These are phyloP conservation scores for Megalops atlanticus DNA, from an alignment of 2,113 vertebrate species.

Conservation along the genomic window DNA sequence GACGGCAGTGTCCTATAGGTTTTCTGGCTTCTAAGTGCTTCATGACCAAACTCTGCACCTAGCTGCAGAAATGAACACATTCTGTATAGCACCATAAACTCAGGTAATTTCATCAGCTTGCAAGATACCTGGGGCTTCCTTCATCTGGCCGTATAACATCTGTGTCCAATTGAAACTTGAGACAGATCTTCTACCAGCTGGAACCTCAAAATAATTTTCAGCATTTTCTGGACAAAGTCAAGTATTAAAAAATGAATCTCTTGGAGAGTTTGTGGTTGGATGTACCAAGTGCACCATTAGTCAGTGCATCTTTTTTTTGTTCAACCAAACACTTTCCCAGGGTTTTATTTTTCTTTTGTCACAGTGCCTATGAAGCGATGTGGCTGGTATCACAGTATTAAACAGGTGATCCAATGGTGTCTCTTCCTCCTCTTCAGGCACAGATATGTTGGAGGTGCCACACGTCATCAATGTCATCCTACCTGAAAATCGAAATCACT, in stretches of 20 bases:
- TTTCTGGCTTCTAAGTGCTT: not conserved
- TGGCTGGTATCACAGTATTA: not conserved
- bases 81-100: not conserved
- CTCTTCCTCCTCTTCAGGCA: slow-evolving; percentile 63
- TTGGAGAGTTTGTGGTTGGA: too few species aligned
- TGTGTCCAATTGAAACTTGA: too few species aligned
- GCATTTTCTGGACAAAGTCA: too few species aligned
- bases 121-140: too few species aligned
- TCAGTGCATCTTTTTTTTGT: too few species aligned
- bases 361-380: not conserved
- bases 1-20: not conserved
- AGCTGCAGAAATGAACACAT: not conserved
- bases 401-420: not conserved
- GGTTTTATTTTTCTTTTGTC: not conserved
- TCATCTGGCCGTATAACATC: too few species aligned
- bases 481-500: slow-evolving; percentile 80
- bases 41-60: not conserved
- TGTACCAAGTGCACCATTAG: too few species aligned
- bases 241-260: too few species aligned
- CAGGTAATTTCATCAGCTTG: too few species aligned
- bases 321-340: too few species aligned
- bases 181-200: too few species aligned
- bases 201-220: too few species aligned
- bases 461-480: slow-evolving; percentile 89
- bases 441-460: slow-evolving; percentile 66